phyloP scores from a whole-genome alignment of 2,888 invertebrate species.

The Morpho deidamia region DNA sequence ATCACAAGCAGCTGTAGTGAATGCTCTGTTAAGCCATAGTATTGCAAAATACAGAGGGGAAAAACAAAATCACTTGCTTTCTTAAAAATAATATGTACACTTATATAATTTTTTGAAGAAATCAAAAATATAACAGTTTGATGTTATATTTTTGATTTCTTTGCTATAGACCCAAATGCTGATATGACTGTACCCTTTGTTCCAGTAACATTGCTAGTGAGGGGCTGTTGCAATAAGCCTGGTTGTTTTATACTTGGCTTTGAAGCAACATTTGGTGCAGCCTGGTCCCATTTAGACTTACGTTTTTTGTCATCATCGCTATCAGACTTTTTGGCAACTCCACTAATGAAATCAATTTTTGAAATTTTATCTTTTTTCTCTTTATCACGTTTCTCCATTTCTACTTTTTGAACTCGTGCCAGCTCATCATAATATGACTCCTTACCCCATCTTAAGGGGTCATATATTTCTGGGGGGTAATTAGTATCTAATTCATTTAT shows the following conservation, averaged over 20 bases:
- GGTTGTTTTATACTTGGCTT: conserved; percentile 81
- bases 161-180: conserved; percentile 93
- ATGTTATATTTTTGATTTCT: conserved; percentile 81
- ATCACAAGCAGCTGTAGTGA: no score
- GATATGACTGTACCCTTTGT: conserved; percentile 96
- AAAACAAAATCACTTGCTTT: no score
- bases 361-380: conserved; percentile 90
- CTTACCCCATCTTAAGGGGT: conserved; percentile 94
- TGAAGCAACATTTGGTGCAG: conserved; percentile 79
- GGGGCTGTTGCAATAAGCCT: conserved; percentile 83
- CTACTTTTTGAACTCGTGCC: conserved; percentile 91
- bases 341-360: conserved; percentile 90
- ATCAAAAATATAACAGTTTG: not conserved
- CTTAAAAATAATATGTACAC: no score
- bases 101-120: no score
- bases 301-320: conserved; percentile 89
- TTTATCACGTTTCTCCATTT: conserved; percentile 95
- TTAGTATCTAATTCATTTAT: conserved; percentile 98
- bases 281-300: conserved; percentile 96
- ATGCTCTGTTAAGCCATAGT: no score
- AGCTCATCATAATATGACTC: conserved; percentile 96
- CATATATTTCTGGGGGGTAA: conserved; percentile 95
- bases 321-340: conserved; percentile 81
- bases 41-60: no score
- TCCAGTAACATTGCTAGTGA: conserved; percentile 90